A percentile compares a stretch with the other conserved stretches of the same genome.
Evolutionary conservation across 2,888 invertebrate species (phyloP).

Genomic region (Oligia strigilis): DNA sequence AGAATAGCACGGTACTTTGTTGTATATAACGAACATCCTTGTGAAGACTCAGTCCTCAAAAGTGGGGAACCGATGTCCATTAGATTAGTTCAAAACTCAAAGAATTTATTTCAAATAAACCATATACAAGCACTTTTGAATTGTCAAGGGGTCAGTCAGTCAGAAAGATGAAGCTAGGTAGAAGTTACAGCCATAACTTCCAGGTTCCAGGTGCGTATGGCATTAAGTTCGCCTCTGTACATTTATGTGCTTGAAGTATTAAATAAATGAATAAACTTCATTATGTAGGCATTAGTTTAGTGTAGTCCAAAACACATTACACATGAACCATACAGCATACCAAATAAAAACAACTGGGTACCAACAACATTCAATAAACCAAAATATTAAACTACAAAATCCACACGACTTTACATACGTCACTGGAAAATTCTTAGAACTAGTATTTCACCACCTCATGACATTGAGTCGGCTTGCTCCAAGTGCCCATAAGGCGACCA

Average conservation of each 20-base stretch:
- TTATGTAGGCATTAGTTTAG: not conserved
- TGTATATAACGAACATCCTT: not conserved
- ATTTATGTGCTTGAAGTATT: too few relatives aligned
- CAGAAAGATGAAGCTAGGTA: not conserved
- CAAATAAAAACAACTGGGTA: conserved; percentile 13
- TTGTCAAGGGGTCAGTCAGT: not conserved
- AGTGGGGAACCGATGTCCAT: not conserved
- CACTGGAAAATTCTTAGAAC: conserved; percentile 48
- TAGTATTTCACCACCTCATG: conserved; percentile 65
- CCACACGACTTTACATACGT: conserved; percentile 36
- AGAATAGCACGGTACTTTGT: not conserved
- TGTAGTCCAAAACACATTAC: not conserved
- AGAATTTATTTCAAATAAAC: not conserved
- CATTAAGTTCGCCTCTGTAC: too few relatives aligned
- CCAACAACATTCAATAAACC: conserved; percentile 32
- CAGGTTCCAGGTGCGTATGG: too few relatives aligned
- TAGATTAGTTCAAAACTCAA: not conserved
- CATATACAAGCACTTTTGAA: not conserved
- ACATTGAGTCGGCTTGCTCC: conserved; percentile 69
- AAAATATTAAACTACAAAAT: conserved; percentile 41
- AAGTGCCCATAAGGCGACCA: conserved; percentile 69
- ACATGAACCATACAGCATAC: not conserved
- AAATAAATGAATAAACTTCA: too few relatives aligned
- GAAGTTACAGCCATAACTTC: not conserved
- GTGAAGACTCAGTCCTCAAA: not conserved